Conservation (phyloP, 2,113 vertebrate species). For the Xiphophorus hellerii region DNA sequence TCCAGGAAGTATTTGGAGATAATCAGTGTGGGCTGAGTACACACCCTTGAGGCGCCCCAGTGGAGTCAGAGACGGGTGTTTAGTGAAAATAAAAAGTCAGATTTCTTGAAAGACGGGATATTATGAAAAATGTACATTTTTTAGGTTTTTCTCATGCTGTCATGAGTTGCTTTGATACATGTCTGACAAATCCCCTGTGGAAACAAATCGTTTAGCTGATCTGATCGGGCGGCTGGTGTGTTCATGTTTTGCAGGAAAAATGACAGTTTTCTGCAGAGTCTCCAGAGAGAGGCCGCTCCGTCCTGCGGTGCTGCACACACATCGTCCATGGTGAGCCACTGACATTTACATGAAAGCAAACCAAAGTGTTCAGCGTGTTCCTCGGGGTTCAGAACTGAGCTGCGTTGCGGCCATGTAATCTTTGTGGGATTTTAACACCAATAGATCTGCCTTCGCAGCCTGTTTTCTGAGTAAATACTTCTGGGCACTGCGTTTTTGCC, state of each 20-base stretch:
- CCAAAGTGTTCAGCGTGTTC: not conserved
- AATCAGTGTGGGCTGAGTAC: too few species aligned
- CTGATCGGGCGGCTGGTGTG: not conserved
- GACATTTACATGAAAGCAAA: conserved; percentile 2
- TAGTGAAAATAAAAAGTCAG: too few species aligned
- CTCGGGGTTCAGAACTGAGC: not conserved
- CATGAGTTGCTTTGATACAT: too few species aligned
- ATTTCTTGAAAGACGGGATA: too few species aligned
- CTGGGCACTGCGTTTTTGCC: conserved; percentile 37
- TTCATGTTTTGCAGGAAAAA: conserved; percentile 45
- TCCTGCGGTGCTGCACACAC: conserved; percentile 45
- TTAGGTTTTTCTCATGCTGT: too few species aligned
- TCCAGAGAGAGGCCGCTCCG: conserved; percentile 43
- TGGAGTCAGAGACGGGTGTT: too few species aligned
- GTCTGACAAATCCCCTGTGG: too few species aligned
- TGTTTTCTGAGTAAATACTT: conserved; percentile 72
- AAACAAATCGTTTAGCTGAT: too few species aligned
- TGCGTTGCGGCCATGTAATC: conserved; percentile 37
- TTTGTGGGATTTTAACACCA: conserved; percentile 55
- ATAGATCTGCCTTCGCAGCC: conserved; percentile 51
- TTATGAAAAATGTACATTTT: too few species aligned
- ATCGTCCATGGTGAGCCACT: conserved; percentile 64
- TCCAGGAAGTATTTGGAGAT: too few species aligned
- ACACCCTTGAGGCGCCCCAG: too few species aligned
- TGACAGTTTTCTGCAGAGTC: conserved; percentile 59